Evolutionary conservation across 2,797 vertebrate genomes (phyloP), one percentile per base, ranked within the genome.

Genomic region (Paratrypauchen microcephalus): DNA sequence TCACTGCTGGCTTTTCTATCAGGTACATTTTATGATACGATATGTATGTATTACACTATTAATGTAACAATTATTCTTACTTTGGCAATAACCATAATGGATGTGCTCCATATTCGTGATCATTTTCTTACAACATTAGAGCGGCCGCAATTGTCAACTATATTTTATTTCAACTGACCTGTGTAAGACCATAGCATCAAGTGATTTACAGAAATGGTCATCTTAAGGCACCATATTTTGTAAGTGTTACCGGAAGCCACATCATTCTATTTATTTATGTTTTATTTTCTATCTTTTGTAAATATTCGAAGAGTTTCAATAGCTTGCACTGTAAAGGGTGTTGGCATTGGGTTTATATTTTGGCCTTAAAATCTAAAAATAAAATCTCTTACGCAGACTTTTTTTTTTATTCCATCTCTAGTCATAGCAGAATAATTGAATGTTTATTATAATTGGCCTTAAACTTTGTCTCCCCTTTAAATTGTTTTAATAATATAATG

Each of bases 241-340:
- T 69, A 74, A 79, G 71, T 85, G 78, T 90, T 76, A 80, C 71
- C 13, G 19, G 50, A 58, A 77, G 82, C 66, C 69, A 55, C 73
- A 61, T 81, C 52, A 70, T 91, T 88, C 48, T 90, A 92, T 92
- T 90, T 92, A 93, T 93, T 92, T 90, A 82, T 85, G 68, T 76
- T 90, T 87, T 83, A 81, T 89, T 92, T 92, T 93, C 72, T 93
- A 93, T 92, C 87, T 91, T 92, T 88, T 93, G 91, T 94, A 93
- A 91, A 93, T 94, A 93, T 83, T 82, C 89, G 77, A 91, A 91
- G 87, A 92, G 81, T 92, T 91, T 91, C 87, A 82, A 84, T 84
- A 73, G 80, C 90, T 86, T 89, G 88, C 91, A 85, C 83, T 90
- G 84, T 84, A 81, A 87, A 59, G 81, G 80, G 71, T 85, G 84